These are phyloP conservation scores for Lochmaea crataegi DNA, from an alignment of 2,888 invertebrate genomes.

Conservation along the genomic window DNA sequence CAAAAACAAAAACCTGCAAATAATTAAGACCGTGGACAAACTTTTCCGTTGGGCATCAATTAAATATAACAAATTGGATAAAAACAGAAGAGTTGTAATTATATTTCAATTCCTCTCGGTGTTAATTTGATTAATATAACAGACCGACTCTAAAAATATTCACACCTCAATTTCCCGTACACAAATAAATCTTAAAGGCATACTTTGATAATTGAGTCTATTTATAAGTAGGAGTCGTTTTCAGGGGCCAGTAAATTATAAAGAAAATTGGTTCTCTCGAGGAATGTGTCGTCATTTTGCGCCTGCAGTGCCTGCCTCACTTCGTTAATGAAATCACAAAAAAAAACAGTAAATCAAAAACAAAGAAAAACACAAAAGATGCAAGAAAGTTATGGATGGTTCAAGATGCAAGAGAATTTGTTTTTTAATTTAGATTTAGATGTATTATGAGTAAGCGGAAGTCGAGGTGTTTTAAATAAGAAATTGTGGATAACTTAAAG, in stretches of 20 bases:
- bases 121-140: background rate
- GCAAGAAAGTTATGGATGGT: too few relatives aligned
- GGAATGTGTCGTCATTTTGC: conserved; percentile 46
- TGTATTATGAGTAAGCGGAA: background rate
- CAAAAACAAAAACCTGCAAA: too few relatives aligned
- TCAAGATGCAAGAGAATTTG: too few relatives aligned
- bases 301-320: conserved; percentile 9
- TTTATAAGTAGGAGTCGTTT: conserved; percentile 50
- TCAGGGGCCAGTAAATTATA: conserved; percentile 37
- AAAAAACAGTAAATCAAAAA: conserved; percentile 16
- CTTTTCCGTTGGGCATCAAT: too few relatives aligned
- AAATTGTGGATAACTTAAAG: too few relatives aligned
- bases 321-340: too few relatives aligned
- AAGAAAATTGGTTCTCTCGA: conserved; percentile 50
- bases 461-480: background rate
- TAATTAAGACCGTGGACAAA: too few relatives aligned
- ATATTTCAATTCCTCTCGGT: background rate
- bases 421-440: too few relatives aligned
- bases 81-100: background rate
- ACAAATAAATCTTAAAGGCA: conserved; percentile 49
- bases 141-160: conserved; percentile 3
- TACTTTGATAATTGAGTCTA: conserved; percentile 53
- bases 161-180: conserved; percentile 4
- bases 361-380: background rate
- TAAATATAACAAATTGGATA: too few relatives aligned